Percentiles rank a stretch among this genome's conserved stretches.
These are phyloP conservation scores for Ascidia mentula DNA, from an alignment of 23 tunicate species.

Conservation along the genomic window DNA sequence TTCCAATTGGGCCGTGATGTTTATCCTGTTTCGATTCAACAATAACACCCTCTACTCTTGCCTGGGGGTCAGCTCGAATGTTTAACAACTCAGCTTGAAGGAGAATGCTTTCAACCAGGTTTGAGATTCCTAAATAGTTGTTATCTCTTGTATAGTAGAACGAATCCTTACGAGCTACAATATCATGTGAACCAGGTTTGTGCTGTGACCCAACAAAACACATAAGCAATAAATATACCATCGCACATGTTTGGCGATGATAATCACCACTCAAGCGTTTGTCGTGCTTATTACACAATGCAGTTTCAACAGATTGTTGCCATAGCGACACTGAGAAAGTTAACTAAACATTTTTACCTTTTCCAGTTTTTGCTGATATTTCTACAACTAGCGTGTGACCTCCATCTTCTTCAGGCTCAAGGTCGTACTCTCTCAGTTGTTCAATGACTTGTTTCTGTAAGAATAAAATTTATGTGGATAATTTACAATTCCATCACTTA, in stretches of 20 bases:
- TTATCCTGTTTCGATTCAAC: slow-evolving; percentile 45
- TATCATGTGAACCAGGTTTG: too few relatives aligned
- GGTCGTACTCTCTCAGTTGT: slow-evolving; percentile 39
- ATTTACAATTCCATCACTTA: too few relatives aligned
- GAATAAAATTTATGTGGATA: background rate
- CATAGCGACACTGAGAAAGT: too few relatives aligned
- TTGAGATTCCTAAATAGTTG: slow-evolving; percentile 51
- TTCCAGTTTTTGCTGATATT: slow-evolving; percentile 72
- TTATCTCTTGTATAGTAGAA: too few relatives aligned
- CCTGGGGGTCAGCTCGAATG: slow-evolving; percentile 26
- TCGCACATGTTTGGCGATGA: too few relatives aligned
- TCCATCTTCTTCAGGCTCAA: slow-evolving; percentile 59
- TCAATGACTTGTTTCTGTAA: slow-evolving; percentile 43
- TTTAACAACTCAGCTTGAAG: slow-evolving; percentile 58
- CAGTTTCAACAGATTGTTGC: too few relatives aligned
- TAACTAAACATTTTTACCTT: slow-evolving; percentile 22
- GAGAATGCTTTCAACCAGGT: slow-evolving; percentile 50
- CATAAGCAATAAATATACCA: too few relatives aligned
- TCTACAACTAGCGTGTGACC: slow-evolving; percentile 65
- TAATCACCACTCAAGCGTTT: too few relatives aligned
- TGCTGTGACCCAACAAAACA: too few relatives aligned
- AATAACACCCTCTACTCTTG: slow-evolving; percentile 72
- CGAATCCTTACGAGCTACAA: too few relatives aligned
- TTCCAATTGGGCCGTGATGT: slow-evolving; percentile 44
- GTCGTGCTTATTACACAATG: too few relatives aligned